Percentiles rank a stretch among this genome's conserved stretches.
Conservation (phyloP, 1,140 invertebrate species). For the Drosophila fuyamai region DNA sequence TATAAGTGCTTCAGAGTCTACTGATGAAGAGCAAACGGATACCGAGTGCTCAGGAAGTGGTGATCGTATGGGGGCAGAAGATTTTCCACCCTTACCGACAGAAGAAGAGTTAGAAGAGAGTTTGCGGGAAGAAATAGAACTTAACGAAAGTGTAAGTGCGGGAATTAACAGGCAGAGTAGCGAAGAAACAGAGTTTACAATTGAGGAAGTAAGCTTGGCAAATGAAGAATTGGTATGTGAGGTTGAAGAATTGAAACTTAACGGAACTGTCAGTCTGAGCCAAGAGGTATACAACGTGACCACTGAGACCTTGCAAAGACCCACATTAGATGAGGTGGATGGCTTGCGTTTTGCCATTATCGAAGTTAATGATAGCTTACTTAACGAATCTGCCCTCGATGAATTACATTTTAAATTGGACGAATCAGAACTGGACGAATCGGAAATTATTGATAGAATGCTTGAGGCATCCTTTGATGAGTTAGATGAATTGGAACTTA, state of each 20-base stretch:
- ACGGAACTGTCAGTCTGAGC: constrained; percentile 33
- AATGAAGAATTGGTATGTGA: background rate
- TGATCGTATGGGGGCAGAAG: constrained; percentile 10
- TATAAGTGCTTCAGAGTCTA: constrained; percentile 54
- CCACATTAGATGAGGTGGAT: constrained; percentile 8
- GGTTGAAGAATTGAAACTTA: constrained; percentile 7
- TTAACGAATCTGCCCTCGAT: constrained; percentile 13
- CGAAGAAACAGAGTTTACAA: background rate
- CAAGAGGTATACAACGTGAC: constrained; percentile 37
- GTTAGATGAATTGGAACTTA: constrained; percentile 11
- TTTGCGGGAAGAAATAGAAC: constrained; percentile 53
- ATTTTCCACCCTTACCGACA: constrained; percentile 72
- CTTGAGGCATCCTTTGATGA: constrained; percentile 28
- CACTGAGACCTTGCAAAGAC: constrained; percentile 21
- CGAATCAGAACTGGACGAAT: constrained; percentile 21
- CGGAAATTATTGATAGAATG: constrained; percentile 11
- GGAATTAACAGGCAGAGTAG: constrained; percentile 9
- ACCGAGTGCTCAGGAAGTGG: constrained; percentile 3
- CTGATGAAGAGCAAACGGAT: constrained; percentile 29
- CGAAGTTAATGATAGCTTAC: constrained; percentile 15
- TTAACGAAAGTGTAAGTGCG: constrained; percentile 5
- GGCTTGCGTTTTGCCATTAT: constrained; percentile 17
- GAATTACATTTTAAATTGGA: constrained; percentile 9
- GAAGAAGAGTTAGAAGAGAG: constrained; percentile 71
- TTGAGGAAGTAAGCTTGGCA: constrained; percentile 3